A percentile compares a stretch with the other conserved stretches of the same genome.
These are phyloP conservation scores for Agrochola litura DNA, from an alignment of 2,888 invertebrate species.

Conservation along the genomic window DNA sequence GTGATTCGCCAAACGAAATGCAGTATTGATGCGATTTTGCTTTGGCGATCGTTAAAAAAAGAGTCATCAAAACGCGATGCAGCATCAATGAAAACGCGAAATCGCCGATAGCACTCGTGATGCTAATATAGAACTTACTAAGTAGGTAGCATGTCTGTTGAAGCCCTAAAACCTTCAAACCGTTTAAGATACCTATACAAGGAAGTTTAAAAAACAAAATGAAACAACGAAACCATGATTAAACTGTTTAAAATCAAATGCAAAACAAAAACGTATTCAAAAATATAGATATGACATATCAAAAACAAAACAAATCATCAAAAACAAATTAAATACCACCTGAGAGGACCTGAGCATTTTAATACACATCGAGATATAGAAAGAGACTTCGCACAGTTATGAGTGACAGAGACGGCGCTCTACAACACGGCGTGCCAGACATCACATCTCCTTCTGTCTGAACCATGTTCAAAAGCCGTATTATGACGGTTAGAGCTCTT, in stretches of 20 bases:
- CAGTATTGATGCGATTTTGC: too few relatives aligned
- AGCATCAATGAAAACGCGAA: too few relatives aligned
- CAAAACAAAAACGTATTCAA: slow-evolving; percentile 9
- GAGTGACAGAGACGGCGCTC: too few relatives aligned
- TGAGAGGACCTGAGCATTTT: neutral
- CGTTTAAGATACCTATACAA: neutral
- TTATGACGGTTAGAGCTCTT: neutral
- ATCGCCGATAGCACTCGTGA: too few relatives aligned
- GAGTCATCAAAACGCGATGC: too few relatives aligned
- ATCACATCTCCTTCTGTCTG: neutral
- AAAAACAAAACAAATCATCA: slow-evolving; percentile 9
- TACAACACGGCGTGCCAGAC: neutral
- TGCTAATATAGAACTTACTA: too few relatives aligned
- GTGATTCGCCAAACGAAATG: neutral
- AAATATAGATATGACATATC: neutral
- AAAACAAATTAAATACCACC: too few relatives aligned
- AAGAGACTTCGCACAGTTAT: neutral
- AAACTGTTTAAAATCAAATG: slow-evolving; percentile 6
- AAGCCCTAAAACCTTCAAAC: neutral
- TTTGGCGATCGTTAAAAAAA: too few relatives aligned
- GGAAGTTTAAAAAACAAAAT: neutral
- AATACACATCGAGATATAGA: neutral
- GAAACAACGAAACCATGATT: neutral
- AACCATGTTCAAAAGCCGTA: neutral
- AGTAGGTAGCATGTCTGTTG: neutral